Evolutionary conservation across 2,888 invertebrate genomes (phyloP).

Genomic region (Sycophila texana): DNA sequence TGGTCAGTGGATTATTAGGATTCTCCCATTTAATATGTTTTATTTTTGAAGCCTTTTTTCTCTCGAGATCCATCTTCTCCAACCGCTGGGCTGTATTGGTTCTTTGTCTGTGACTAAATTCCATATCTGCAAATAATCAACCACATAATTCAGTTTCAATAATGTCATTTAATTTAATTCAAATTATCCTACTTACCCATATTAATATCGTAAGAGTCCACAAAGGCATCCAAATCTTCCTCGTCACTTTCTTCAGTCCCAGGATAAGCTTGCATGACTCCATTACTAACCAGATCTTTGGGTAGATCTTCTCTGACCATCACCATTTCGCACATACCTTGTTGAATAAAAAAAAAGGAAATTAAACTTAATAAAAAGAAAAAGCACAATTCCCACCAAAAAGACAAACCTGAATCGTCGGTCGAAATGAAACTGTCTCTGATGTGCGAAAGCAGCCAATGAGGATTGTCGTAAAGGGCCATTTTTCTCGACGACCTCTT

Average conservation of each 20-base stretch:
- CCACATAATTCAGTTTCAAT: too few species aligned
- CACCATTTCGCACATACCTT: conserved; percentile 91
- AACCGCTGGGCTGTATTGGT: conserved; percentile 93
- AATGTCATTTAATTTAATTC: too few species aligned
- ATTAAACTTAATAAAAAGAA: not conserved
- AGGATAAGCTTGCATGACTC: conserved; percentile 84
- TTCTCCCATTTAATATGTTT: conserved; percentile 86
- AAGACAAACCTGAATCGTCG: conserved; percentile 87
- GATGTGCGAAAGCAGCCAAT: conserved; percentile 94
- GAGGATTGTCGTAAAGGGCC: conserved; percentile 96
- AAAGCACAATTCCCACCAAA: not conserved
- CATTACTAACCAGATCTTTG: conserved; percentile 78
- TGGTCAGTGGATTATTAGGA: conserved; percentile 77
- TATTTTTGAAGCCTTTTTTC: conserved; percentile 86
- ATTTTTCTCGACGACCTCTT: conserved; percentile 76
- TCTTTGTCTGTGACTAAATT: conserved; percentile 81
- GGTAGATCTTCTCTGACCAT: conserved; percentile 91
- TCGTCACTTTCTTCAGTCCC: conserved; percentile 88
- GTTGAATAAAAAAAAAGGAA: conserved; percentile 23
- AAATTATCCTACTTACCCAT: conserved; percentile 76
- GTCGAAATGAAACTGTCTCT: conserved; percentile 96
- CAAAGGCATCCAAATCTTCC: conserved; percentile 82
- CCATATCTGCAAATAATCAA: conserved; percentile 73
- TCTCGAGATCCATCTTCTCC: conserved; percentile 92
- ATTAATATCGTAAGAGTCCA: conserved; percentile 88